Percentiles rank a stretch among this genome's conserved stretches.
phyloP scores from a whole-genome alignment of 2,797 vertebrate genomes.

The Micromesistius poutassou region DNA sequence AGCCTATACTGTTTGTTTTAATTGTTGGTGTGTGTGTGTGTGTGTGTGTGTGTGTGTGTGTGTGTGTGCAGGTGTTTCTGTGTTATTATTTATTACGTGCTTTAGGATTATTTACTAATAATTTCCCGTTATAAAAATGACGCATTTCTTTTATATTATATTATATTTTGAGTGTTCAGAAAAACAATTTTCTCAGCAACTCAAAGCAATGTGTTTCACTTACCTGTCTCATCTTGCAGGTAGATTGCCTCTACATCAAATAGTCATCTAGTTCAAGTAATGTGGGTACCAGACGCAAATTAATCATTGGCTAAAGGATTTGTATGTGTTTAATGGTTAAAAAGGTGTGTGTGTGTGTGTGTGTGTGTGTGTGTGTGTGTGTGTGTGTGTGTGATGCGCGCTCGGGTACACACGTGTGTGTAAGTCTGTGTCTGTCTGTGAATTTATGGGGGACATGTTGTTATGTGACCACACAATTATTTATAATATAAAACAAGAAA shows the following conservation, averaged over 20 bases:
- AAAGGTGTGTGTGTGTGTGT: not conserved
- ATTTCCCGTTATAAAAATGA: constrained; percentile 32
- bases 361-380: not conserved
- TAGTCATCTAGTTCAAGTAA: constrained; percentile 51
- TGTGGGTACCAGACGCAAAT: constrained; percentile 45
- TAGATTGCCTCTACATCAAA: constrained; percentile 61
- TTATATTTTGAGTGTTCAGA: constrained; percentile 41
- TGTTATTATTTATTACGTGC: not conserved
- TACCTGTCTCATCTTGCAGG: constrained; percentile 60
- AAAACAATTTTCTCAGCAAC: constrained; percentile 42
- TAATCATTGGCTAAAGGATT: constrained; percentile 54
- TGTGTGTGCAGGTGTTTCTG: constrained; percentile 1
- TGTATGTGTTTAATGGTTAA: no score
- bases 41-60: no score
- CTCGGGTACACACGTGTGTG: not conserved
- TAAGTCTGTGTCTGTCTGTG: not conserved
- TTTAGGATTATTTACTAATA: not conserved
- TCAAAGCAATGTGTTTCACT: constrained; percentile 74
- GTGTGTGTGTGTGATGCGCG: no score
- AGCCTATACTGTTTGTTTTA: constrained; percentile 27
- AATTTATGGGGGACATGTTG: constrained; percentile 1
- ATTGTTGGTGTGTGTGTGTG: no score
- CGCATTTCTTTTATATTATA: constrained; percentile 64
- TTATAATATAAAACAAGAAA: not conserved
- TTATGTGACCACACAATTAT: not conserved